Evolutionary conservation across 1,140 invertebrate species (phyloP).

Genomic region (Cherax destructor): DNA sequence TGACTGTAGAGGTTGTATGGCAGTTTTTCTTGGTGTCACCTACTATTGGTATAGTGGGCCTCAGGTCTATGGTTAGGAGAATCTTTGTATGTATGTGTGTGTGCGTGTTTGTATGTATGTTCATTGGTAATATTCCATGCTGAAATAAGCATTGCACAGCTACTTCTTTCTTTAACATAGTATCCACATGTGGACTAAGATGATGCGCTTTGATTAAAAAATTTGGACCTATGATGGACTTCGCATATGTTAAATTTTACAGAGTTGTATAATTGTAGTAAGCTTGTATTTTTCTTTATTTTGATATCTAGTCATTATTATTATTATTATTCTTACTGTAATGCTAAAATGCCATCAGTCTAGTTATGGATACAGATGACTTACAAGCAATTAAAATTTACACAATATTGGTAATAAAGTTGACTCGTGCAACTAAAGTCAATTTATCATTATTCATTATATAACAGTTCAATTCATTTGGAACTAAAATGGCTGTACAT

Average conservation of each 20-base stretch:
- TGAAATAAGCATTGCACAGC: background rate
- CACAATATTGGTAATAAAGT: too few relatives aligned
- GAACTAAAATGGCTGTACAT: too few relatives aligned
- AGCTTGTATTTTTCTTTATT: background rate
- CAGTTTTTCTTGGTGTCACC: conserved; percentile 25
- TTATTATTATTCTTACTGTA: background rate
- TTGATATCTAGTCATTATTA: background rate
- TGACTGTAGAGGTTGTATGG: background rate
- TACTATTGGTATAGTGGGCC: conserved; percentile 15
- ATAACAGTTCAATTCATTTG: too few relatives aligned
- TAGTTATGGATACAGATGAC: too few relatives aligned
- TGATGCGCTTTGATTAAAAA: background rate
- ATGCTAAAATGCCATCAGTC: too few relatives aligned
- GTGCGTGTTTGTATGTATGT: too few relatives aligned
- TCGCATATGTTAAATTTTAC: background rate
- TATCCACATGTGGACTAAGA: background rate
- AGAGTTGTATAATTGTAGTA: background rate
- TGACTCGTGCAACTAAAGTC: too few relatives aligned
- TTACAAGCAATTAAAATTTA: too few relatives aligned
- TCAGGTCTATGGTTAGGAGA: conserved; percentile 24
- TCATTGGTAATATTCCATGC: background rate
- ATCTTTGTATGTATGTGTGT: background rate
- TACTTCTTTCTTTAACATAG: background rate
- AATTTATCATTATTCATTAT: too few relatives aligned
- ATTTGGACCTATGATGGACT: background rate